A percentile compares a stretch with the other conserved stretches of the same genome.
Conservation (phyloP, 2,888 invertebrate species). For the Apamea anceps region DNA sequence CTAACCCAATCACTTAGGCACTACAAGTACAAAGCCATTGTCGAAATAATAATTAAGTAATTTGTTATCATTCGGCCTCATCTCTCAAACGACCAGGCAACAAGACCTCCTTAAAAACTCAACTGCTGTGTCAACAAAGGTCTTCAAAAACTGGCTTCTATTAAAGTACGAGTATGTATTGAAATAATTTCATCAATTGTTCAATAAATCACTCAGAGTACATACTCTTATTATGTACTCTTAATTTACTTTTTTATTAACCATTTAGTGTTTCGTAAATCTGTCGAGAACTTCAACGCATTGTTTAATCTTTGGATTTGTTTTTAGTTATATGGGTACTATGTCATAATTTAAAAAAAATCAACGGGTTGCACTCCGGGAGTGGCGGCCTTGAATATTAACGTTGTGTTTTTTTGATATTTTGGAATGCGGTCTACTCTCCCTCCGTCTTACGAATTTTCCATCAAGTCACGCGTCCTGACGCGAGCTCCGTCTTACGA, state of each 20-base stretch:
- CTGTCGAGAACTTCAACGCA: constrained; percentile 24
- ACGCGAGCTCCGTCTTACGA: too few species aligned
- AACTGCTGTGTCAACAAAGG: constrained; percentile 45
- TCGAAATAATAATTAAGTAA: constrained; percentile 85
- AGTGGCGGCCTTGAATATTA: too few species aligned
- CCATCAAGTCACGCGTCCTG: too few species aligned
- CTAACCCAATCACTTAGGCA: constrained; percentile 57
- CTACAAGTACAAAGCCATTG: constrained; percentile 76
- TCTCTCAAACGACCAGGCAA: constrained; percentile 72
- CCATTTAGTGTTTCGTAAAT: constrained; percentile 48
- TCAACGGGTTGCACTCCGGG: too few species aligned
- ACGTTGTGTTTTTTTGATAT: too few species aligned
- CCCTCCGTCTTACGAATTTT: too few species aligned
- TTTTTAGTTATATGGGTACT: background rate
- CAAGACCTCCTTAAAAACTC: constrained; percentile 62
- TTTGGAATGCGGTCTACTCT: too few species aligned
- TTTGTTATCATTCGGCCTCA: constrained; percentile 81
- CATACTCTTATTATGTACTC: constrained; percentile 56
- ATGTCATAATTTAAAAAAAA: constrained; percentile 4
- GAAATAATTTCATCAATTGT: constrained; percentile 71
- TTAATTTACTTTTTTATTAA: constrained; percentile 57
- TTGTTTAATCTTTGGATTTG: constrained; percentile 6
- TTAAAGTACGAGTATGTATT: constrained; percentile 59
- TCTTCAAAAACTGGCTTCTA: constrained; percentile 69
- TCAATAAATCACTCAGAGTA: constrained; percentile 69